These are phyloP conservation scores for Caranx ignobilis DNA, from an alignment of 2,113 vertebrate genomes.

Conservation along the genomic window DNA sequence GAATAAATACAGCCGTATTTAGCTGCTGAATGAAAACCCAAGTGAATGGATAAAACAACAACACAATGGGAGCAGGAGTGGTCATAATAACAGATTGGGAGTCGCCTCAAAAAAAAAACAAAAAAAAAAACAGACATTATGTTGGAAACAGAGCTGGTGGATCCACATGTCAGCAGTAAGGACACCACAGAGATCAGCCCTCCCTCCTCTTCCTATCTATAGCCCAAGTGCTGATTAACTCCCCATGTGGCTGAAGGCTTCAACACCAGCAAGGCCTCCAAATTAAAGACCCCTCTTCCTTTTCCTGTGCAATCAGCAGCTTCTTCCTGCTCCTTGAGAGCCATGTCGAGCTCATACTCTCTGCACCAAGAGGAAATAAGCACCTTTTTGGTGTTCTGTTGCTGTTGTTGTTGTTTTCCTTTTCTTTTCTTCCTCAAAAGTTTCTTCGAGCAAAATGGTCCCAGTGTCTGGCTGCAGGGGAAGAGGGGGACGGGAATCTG, in stretches of 20 bases:
- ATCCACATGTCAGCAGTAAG: conserved; percentile 1
- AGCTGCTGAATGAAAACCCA: too few relatives aligned
- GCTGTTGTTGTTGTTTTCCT: neutral
- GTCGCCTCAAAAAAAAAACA: neutral
- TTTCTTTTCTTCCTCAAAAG: neutral
- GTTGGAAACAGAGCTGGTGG: neutral
- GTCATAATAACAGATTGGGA: neutral
- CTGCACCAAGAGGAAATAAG: conserved; percentile 23
- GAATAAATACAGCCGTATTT: neutral
- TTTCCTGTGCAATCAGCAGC: conserved; percentile 70
- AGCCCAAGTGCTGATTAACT: conserved; percentile 73
- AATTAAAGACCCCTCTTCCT: conserved; percentile 50
- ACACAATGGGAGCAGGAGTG: neutral
- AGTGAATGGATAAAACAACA: neutral
- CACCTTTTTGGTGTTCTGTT: neutral
- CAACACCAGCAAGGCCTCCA: conserved; percentile 34
- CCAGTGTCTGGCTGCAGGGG: neutral
- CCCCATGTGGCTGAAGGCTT: conserved; percentile 65
- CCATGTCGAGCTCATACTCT: conserved; percentile 36
- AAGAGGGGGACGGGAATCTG: neutral
- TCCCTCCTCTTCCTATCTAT: conserved; percentile 61
- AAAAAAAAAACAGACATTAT: neutral
- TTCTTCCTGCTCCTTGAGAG: conserved; percentile 53
- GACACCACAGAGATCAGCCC: conserved; percentile 7
- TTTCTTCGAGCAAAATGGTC: neutral